Base-by-base conservation (phyloP, 2,888 invertebrate genomes). In the Drosophila borealis region DNA sequence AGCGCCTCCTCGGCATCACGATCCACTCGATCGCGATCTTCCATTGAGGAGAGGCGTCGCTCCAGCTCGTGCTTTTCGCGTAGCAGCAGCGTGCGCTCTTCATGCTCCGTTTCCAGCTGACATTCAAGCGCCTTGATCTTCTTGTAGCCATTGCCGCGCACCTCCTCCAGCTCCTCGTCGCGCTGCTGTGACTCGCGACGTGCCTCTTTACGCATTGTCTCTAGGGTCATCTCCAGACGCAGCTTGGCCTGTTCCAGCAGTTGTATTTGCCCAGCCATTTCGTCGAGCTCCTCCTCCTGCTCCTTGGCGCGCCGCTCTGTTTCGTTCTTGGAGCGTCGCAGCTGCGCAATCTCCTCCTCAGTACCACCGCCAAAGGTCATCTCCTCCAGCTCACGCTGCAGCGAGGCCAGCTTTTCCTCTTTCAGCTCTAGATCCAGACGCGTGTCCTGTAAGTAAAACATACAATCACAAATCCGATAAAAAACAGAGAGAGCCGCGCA, bases 251-350 rank as follows among this genome's bases (percentile, higher is more conserved):
- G 98, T 91, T 98, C 98, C 89, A 99, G 93, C 83, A 98, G 93
- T 92, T 95, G 95, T 88, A 97, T 96, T 93, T 97, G 96, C 4
- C 98, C 98, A 3, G 98, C 98, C 90, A 98, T 94, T 91, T 99
- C 99, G 90, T 99, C 99, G 54, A 99, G 93, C 92, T 99, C 99
- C 91, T 99, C 98, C 91, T 98, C 98, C 93, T 97, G 97, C 90
- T 97, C 97, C 71, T 97, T 95, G 34, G 95, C 93, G 74, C 97
- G 95, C 44, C 96, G 94, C 92, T 98, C 98, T 70, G 98, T 94
- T 79, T 98, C 98, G 76, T 97, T 95, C 91, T 97, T 97, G 19
- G 95, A 95, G 82, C 97, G 95, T 72, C 97, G 95, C 81, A 98
- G 93, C 56, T 95, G 94, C 6, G 96, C 95, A 42, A 97, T 94